Conservation (phyloP, 2,113 vertebrate genomes). For the Cyprinodon tularosa region DNA sequence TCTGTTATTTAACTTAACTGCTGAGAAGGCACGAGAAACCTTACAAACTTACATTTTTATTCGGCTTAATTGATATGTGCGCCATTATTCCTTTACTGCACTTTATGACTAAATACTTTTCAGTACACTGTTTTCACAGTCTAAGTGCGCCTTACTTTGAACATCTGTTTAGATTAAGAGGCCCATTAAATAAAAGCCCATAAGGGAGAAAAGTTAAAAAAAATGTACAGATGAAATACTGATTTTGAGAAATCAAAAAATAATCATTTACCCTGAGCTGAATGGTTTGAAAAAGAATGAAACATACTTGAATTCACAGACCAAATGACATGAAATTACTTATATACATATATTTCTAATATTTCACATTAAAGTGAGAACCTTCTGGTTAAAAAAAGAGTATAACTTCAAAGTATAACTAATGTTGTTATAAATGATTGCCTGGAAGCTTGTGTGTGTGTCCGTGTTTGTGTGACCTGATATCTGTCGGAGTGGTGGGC, state of each 20-base stretch:
- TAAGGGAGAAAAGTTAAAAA: neutral
- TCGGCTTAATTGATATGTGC: conserved; percentile 1
- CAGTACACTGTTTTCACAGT: conserved; percentile 4
- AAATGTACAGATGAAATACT: neutral
- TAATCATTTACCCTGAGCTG: neutral
- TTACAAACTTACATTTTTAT: conserved; percentile 30
- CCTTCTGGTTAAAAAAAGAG: neutral
- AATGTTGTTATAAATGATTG: neutral
- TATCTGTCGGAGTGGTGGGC: conserved; percentile 99
- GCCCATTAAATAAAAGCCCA: neutral
- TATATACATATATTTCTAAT: neutral
- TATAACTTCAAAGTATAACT: neutral
- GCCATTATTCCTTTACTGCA: conserved; percentile 19
- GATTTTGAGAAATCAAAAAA: no score
- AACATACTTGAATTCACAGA: neutral
- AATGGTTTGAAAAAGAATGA: neutral
- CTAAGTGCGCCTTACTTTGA: neutral
- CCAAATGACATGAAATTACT: neutral
- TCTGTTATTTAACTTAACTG: conserved; percentile 56
- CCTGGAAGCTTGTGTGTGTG: neutral
- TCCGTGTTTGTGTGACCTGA: conserved; percentile 86
- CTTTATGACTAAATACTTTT: conserved; percentile 21
- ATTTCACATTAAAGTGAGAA: neutral
- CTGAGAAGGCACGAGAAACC: conserved; percentile 46
- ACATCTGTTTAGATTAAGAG: neutral